phyloP scores from a whole-genome alignment of 2,888 invertebrate genomes.

The Polydrusus tereticollis region DNA sequence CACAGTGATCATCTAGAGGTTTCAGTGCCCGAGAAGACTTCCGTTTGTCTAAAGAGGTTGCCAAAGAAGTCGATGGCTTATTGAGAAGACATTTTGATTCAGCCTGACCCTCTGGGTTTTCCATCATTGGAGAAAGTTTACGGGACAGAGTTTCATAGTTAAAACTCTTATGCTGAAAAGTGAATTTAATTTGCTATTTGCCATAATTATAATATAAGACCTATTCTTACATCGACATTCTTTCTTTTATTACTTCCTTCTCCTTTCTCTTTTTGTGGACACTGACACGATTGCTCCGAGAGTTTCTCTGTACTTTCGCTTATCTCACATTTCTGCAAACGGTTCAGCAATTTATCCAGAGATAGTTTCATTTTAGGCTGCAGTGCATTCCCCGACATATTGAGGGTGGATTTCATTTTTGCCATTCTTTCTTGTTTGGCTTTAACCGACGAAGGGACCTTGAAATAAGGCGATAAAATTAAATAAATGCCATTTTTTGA shows the following conservation, averaged over 20 bases:
- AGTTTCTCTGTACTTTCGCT: not conserved
- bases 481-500: too few species aligned
- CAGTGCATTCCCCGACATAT: not conserved
- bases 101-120: not conserved
- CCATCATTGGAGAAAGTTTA: constrained; percentile 11
- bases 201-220: too few species aligned
- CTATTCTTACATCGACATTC: not conserved
- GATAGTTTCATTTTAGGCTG: constrained; percentile 44
- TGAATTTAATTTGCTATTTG: not conserved
- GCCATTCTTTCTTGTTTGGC: constrained; percentile 31
- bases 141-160: constrained; percentile 33
- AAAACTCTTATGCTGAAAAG: constrained; percentile 30
- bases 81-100: not conserved
- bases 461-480: too few species aligned
- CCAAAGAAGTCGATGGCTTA: constrained; percentile 3
- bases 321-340: constrained; percentile 54
- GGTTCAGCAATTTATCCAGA: constrained; percentile 52
- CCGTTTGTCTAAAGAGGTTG: constrained; percentile 18
- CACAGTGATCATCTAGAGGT: constrained; percentile 59
- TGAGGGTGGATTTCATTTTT: constrained; percentile 15
- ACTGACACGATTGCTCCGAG: not conserved
- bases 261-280: not conserved
- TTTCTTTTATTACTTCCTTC: not conserved
- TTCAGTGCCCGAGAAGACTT: not conserved
- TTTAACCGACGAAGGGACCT: constrained; percentile 41